Evolutionary conservation across 2,797 vertebrate species (phyloP), one percentile per base, ranked within the genome.

Genomic region (Enteromius argenteus): DNA sequence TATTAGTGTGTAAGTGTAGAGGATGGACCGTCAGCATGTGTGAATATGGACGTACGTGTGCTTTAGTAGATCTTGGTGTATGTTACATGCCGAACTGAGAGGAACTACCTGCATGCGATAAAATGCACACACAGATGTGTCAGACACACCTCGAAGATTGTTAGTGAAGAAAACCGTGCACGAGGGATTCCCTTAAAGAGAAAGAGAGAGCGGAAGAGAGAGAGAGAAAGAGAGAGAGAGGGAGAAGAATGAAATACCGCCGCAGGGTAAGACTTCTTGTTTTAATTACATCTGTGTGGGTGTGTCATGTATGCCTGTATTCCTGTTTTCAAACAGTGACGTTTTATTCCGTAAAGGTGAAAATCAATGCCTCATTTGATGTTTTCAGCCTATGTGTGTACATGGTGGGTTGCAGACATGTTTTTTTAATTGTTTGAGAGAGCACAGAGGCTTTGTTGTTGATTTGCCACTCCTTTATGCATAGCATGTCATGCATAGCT

Each of bases 1-100:
- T 39, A 15, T 56, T 72, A 49, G 21, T 32, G 30, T 46, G 23
- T 80, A 96, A 94, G 90, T 95, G 93, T 92, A 96, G 94, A 89
- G 96, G 94, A 0, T 94, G 95, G 58, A 95, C 94, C 0, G 92
- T 94, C 0, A 96, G 95, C 78, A 95, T 95, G 0, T 95, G 95
- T 42, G 95, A 96, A 95, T n/a, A 94, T 96, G 85, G 95, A 95
- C 0, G 93, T 95, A 87, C 93, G 91, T 53, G 53, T 44, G 42
- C 23, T 78, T 64, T 64, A 80, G 44, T 15, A 72, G 42, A 60
- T 53, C 27, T 79, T 44, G 14, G 37, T 46, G 46, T 51, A 68
- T 32, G 67, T 82, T 35, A 27, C 9, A n/a, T 39, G 19, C 14
- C 13, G 53, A 37, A 66, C 51, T 60, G 14, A 23, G 21, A 73